Percentiles rank a stretch among this genome's conserved stretches.
phyloP scores from a whole-genome alignment of 1,140 invertebrate species.

The Hesperophylax magnus region DNA sequence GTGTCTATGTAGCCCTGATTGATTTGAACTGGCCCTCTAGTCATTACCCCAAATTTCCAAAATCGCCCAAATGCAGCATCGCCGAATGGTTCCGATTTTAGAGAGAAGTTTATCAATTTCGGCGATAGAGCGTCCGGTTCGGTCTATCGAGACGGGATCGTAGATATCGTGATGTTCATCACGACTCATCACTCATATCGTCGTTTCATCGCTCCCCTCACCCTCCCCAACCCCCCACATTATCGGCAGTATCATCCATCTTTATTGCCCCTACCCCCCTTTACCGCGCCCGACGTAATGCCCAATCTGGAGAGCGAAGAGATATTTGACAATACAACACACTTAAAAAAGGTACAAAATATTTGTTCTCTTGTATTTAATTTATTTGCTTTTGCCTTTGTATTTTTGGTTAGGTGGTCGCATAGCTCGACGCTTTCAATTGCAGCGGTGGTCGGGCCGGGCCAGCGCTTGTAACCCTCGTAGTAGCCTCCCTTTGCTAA shows the following conservation, averaged over 20 bases:
- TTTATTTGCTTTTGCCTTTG: too few species aligned
- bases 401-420: too few species aligned
- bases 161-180: slow-evolving; percentile 36
- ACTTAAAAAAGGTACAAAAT: too few species aligned
- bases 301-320: not conserved
- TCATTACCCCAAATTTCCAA: not conserved
- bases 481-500: slow-evolving; percentile 24
- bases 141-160: slow-evolving; percentile 22
- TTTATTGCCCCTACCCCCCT: slow-evolving; percentile 25
- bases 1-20: too few species aligned
- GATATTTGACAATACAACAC: too few species aligned
- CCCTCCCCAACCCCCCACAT: slow-evolving; percentile 6
- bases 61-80: slow-evolving; percentile 11
- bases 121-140: slow-evolving; percentile 21
- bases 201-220: slow-evolving; percentile 11
- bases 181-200: slow-evolving; percentile 34
- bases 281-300: slow-evolving; percentile 7
- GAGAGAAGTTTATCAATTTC: slow-evolving; percentile 30
- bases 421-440: not conserved
- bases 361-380: too few species aligned
- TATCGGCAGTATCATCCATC: slow-evolving; percentile 40
- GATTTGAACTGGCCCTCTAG: not conserved
- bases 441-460: not conserved
- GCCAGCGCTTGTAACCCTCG: slow-evolving; percentile 4
- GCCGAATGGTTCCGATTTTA: not conserved